These are phyloP conservation scores for Zophobas morio DNA, from an alignment of 1,140 invertebrate genomes.

Conservation along the genomic window DNA sequence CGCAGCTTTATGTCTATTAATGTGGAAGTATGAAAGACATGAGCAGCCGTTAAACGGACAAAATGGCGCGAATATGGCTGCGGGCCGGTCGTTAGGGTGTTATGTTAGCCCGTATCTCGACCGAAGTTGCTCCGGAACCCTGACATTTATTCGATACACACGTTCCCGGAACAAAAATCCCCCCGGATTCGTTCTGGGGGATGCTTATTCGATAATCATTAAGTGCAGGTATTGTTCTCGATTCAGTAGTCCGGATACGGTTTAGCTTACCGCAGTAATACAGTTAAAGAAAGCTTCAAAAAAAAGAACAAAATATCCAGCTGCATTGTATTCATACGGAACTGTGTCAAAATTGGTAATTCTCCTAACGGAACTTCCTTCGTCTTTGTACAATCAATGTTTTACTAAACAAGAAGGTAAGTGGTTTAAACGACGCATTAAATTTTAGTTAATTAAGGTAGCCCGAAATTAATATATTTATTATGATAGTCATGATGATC, in stretches of 20 bases:
- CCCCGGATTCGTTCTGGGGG: constrained; percentile 14
- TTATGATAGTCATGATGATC: no score
- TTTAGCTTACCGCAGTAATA: no score
- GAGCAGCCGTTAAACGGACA: constrained; percentile 34
- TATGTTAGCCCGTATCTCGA: constrained; percentile 34
- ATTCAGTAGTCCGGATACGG: not conserved
- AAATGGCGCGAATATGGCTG: constrained; percentile 38
- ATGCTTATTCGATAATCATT: constrained; percentile 14
- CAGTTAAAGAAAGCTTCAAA: no score
- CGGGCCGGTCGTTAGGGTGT: constrained; percentile 32
- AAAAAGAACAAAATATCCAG: no score
- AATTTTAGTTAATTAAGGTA: no score
- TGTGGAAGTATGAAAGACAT: constrained; percentile 40
- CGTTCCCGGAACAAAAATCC: constrained; percentile 25
- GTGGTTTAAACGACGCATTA: no score
- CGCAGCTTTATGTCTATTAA: constrained; percentile 35
- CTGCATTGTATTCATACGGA: no score
- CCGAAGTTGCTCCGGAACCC: constrained; percentile 21
- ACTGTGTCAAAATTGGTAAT: no score
- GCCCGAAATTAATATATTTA: no score
- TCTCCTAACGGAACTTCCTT: no score
- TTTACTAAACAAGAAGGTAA: no score
- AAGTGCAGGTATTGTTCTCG: not conserved
- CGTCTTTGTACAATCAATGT: no score
- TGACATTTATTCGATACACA: constrained; percentile 42